Evolutionary conservation across 1,140 invertebrate species (phyloP).

Genomic region (Euschistus heros): DNA sequence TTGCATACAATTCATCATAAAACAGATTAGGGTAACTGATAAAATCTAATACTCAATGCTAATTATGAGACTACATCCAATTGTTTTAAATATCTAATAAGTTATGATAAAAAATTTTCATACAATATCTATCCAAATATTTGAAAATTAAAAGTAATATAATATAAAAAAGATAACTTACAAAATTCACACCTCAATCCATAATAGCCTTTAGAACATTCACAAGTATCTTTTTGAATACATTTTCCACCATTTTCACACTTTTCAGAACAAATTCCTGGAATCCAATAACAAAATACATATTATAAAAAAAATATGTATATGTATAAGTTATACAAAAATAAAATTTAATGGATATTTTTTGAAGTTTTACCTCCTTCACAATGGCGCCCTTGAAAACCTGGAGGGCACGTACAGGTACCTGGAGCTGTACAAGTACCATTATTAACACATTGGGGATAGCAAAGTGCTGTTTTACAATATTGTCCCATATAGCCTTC

Average conservation of each 20-base stretch:
- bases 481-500: conserved; percentile 83
- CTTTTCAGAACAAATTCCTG: conserved; percentile 81
- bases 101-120: conserved; percentile 28
- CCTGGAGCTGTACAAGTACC: conserved; percentile 82
- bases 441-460: conserved; percentile 85
- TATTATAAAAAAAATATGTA: background rate
- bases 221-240: conserved; percentile 82
- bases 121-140: background rate
- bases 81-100: no score
- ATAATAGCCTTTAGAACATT: conserved; percentile 81
- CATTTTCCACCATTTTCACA: conserved; percentile 91
- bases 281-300: conserved; percentile 32
- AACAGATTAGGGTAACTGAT: no score
- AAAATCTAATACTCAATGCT: no score
- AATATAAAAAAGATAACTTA: conserved; percentile 43
- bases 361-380: conserved; percentile 59
- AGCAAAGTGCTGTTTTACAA: conserved; percentile 78
- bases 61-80: no score
- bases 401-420: conserved; percentile 70
- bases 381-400: conserved; percentile 83
- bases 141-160: background rate
- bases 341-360: background rate
- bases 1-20: no score
- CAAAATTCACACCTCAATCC: conserved; percentile 81
- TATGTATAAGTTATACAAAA: background rate